Percentiles rank a stretch among this genome's conserved stretches.
Evolutionary conservation across 2,797 vertebrate genomes (phyloP).

Genomic region (Phalanger gymnotis): DNA sequence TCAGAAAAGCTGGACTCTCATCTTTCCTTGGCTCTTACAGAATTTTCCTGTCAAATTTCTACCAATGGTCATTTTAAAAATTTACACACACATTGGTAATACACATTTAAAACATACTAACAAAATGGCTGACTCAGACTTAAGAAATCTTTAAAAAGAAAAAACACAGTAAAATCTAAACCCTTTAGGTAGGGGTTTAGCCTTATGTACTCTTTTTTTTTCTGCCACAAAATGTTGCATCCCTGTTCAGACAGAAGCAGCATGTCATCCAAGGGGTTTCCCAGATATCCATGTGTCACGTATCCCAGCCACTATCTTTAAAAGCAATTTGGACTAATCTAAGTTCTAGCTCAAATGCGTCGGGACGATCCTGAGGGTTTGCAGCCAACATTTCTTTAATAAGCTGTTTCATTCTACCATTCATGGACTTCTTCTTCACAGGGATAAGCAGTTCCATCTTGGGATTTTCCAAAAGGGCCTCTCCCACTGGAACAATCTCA

Average conservation of each 20-base stretch:
- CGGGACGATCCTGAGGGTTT: slow-evolving; percentile 96
- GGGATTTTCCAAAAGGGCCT: slow-evolving; percentile 96
- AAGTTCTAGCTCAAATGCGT: slow-evolving; percentile 96
- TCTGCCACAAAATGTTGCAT: slow-evolving; percentile 71
- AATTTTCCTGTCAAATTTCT: slow-evolving; percentile 66
- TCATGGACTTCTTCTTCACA: slow-evolving; percentile 96
- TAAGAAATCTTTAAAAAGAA: slow-evolving; percentile 60
- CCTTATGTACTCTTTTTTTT: slow-evolving; percentile 74
- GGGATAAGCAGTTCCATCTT: slow-evolving; percentile 98
- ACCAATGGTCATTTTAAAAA: slow-evolving; percentile 38
- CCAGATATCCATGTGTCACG: slow-evolving; percentile 85
- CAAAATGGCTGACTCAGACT: slow-evolving; percentile 61
- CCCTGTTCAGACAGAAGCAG: slow-evolving; percentile 74
- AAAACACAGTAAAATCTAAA: slow-evolving; percentile 56
- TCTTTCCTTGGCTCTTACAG: slow-evolving; percentile 71
- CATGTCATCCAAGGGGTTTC: slow-evolving; percentile 60
- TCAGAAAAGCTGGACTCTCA: slow-evolving; percentile 76
- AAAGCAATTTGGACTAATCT: slow-evolving; percentile 96
- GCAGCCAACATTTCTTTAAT: slow-evolving; percentile 97
- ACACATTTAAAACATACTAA: slow-evolving; percentile 66
- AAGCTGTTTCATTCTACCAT: slow-evolving; percentile 94
- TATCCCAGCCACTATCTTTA: slow-evolving; percentile 97
- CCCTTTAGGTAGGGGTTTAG: slow-evolving; percentile 68
- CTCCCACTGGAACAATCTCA: slow-evolving; percentile 94
- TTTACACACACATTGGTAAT: slow-evolving; percentile 66